These are phyloP conservation scores for Syngnathus floridae DNA, from an alignment of 2,113 vertebrate genomes.

Conservation along the genomic window DNA sequence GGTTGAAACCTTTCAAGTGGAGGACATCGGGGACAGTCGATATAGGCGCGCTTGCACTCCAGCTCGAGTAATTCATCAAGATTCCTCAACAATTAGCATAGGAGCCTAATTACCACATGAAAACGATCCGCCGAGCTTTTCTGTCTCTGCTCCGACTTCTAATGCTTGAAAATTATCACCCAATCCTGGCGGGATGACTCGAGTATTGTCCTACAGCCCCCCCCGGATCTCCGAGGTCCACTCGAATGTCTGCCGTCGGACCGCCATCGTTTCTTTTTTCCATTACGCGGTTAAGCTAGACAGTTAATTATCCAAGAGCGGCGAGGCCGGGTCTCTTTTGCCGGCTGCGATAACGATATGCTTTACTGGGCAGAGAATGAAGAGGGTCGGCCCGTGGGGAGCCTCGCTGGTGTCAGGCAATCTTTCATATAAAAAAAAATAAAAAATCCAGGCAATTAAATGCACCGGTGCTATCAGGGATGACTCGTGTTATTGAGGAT, in stretches of 20 bases:
- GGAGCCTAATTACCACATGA: slow-evolving; percentile 63
- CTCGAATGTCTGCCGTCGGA: slow-evolving; percentile 63
- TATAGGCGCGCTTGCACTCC: slow-evolving; percentile 26
- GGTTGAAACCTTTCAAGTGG: slow-evolving; percentile 51
- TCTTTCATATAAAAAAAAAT: slow-evolving; percentile 62
- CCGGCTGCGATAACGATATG: slow-evolving; percentile 71
- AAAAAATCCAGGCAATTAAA: slow-evolving; percentile 69
- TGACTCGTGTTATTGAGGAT: slow-evolving; percentile 71
- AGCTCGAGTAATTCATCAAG: slow-evolving; percentile 58
- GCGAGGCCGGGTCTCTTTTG: slow-evolving; percentile 62
- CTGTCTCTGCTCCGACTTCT: slow-evolving; percentile 38
- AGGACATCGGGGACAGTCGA: slow-evolving; percentile 51
- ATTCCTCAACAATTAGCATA: slow-evolving; percentile 63
- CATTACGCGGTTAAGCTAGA: slow-evolving; percentile 71
- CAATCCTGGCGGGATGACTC: slow-evolving; percentile 45
- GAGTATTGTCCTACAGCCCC: slow-evolving; percentile 49
- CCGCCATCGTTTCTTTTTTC: slow-evolving; percentile 51
- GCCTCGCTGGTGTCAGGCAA: slow-evolving; percentile 67
- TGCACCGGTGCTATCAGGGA: slow-evolving; percentile 68
- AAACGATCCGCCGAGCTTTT: slow-evolving; percentile 49
- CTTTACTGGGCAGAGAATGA: slow-evolving; percentile 72
- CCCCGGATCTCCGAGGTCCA: slow-evolving; percentile 46
- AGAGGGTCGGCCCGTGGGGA: slow-evolving; percentile 61
- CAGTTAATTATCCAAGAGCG: slow-evolving; percentile 75
- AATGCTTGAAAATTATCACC: slow-evolving; percentile 47